Evolutionary conservation across 2,797 vertebrate species (phyloP).

Genomic region (Rhyacichthys aspro): DNA sequence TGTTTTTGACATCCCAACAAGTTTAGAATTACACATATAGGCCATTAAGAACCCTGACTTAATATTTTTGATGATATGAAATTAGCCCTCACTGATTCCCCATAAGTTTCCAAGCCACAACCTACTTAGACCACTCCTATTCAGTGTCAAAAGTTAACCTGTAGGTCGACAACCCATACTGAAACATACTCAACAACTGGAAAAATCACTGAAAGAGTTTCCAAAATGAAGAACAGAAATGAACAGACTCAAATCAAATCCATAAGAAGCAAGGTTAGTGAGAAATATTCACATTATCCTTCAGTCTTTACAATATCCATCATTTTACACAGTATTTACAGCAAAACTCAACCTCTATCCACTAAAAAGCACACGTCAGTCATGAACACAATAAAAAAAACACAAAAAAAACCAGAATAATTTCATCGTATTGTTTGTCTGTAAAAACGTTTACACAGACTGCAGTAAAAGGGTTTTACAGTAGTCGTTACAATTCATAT

Average conservation of each 20-base stretch:
- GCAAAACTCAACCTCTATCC: conserved; percentile 47
- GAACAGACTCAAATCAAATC: conserved; percentile 21
- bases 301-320: conserved; percentile 70
- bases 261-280: conserved; percentile 66
- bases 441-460: conserved; percentile 76
- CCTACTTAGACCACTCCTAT: too few relatives aligned
- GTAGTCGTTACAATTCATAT: conserved; percentile 55
- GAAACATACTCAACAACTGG: too few relatives aligned
- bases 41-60: too few relatives aligned
- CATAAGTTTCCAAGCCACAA: too few relatives aligned
- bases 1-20: too few relatives aligned
- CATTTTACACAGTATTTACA: conserved; percentile 82
- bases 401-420: conserved; percentile 67
- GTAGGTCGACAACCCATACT: too few relatives aligned
- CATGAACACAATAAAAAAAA: conserved; percentile 65
- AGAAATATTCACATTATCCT: conserved; percentile 67
- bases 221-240: too few relatives aligned
- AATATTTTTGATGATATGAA: too few relatives aligned
- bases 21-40: too few relatives aligned
- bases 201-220: too few relatives aligned
- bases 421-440: conserved; percentile 62
- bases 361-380: conserved; percentile 59
- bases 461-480: conserved; percentile 64
- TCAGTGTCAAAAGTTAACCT: too few relatives aligned
- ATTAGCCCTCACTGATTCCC: too few relatives aligned